A percentile compares a stretch with the other conserved stretches of the same genome.
Conservation (phyloP, 2,888 invertebrate genomes). For the Willowsia nigromaculata region DNA sequence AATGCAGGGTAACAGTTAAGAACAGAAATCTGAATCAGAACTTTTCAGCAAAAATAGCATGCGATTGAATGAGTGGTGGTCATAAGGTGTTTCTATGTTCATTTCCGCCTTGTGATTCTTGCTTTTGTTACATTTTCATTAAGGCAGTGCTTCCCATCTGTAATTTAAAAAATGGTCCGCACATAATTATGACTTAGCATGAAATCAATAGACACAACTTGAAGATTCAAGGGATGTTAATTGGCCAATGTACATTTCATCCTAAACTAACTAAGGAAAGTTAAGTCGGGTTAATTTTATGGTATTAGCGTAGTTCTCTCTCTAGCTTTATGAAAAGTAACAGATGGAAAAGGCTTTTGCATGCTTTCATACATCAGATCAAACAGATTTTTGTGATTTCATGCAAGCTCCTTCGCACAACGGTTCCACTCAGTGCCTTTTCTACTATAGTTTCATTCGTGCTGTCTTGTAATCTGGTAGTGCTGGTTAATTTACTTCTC, state of each 20-base stretch:
- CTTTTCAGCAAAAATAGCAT: background rate
- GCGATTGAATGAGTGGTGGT: background rate
- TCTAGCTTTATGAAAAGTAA: background rate
- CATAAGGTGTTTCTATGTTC: slow-evolving; percentile 45
- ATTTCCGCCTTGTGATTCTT: slow-evolving; percentile 37
- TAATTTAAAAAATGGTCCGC: slow-evolving; percentile 15
- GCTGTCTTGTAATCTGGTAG: slow-evolving; percentile 11
- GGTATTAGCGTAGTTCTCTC: background rate
- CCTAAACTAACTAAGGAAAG: background rate
- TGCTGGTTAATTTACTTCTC: slow-evolving; percentile 42
- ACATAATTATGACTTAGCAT: background rate
- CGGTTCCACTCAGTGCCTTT: background rate
- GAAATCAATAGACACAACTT: slow-evolving; percentile 26
- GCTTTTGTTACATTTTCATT: slow-evolving; percentile 28
- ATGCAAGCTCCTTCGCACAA: background rate
- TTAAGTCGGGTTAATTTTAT: background rate
- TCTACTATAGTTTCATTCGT: background rate
- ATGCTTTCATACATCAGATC: background rate
- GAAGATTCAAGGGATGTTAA: slow-evolving; percentile 12
- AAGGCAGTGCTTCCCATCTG: slow-evolving; percentile 6
- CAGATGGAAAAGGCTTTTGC: slow-evolving; percentile 7
- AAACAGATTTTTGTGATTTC: slow-evolving; percentile 21
- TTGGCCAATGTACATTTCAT: background rate
- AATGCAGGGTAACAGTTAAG: background rate
- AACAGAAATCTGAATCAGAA: background rate